Evolutionary conservation across 2,113 vertebrate species (phyloP).

Genomic region (Pholis gunnellus): DNA sequence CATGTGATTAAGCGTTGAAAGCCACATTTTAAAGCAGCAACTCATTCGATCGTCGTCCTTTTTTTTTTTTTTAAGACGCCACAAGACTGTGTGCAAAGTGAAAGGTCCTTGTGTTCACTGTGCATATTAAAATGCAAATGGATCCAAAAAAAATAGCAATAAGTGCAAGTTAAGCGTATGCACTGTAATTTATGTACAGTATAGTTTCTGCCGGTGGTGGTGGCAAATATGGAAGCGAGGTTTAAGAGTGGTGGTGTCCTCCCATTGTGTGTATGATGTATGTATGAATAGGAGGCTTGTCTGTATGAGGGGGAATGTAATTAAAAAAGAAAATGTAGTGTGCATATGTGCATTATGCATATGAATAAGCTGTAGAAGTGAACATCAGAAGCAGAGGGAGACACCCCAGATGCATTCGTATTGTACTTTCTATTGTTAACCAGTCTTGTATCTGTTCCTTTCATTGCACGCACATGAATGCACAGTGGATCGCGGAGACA

Average conservation of each 20-base stretch:
- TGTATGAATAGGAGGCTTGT: conserved; percentile 59
- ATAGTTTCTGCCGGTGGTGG: conserved; percentile 41
- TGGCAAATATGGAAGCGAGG: conserved; percentile 46
- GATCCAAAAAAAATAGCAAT: conserved; percentile 44
- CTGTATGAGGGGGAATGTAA: conserved; percentile 59
- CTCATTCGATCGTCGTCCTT: conserved; percentile 48
- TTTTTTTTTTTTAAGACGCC: conserved; percentile 26
- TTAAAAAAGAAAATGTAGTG: conserved; percentile 64
- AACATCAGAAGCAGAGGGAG: conserved; percentile 58
- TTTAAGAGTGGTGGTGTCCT: conserved; percentile 40
- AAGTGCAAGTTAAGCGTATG: conserved; percentile 55
- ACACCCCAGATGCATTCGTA: conserved; percentile 62
- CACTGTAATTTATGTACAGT: conserved; percentile 39
- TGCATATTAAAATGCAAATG: conserved; percentile 71
- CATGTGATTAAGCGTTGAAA: conserved; percentile 46
- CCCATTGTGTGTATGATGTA: conserved; percentile 56
- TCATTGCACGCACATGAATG: conserved; percentile 57
- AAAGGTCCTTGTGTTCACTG: conserved; percentile 43
- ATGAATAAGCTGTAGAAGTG: conserved; percentile 54
- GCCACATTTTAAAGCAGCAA: conserved; percentile 40
- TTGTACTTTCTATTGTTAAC: conserved; percentile 71
- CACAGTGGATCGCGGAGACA: conserved; percentile 30
- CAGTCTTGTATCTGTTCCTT: conserved; percentile 64
- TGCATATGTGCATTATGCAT: conserved; percentile 63
- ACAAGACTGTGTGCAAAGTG: conserved; percentile 19